These are phyloP conservation scores for Hemicentrotus pulcherrimus DNA, from an alignment of 35 echinoderm and acorn worm genomes.

Conservation along the genomic window DNA sequence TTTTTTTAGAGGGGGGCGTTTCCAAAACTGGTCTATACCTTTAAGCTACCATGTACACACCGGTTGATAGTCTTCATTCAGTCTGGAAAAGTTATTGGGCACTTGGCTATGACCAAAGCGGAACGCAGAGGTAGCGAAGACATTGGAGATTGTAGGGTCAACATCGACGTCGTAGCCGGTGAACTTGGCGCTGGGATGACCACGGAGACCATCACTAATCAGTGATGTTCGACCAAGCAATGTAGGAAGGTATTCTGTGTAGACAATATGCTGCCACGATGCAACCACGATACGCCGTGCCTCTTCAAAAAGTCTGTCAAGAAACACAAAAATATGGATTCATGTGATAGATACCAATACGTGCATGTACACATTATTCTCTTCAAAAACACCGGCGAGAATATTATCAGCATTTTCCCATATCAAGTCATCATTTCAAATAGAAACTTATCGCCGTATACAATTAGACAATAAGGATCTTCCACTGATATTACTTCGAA, in stretches of 20 bases:
- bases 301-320: conserved; percentile 69
- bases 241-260: conserved; percentile 79
- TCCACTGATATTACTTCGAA: too few species aligned
- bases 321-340: not conserved
- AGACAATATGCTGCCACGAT: conserved; percentile 79
- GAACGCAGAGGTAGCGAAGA: conserved; percentile 72
- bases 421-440: too few species aligned
- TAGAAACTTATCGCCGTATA: too few species aligned
- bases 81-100: conserved; percentile 37
- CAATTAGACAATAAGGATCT: too few species aligned
- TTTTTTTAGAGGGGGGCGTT: too few species aligned
- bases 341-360: too few species aligned
- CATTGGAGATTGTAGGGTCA: conserved; percentile 66
- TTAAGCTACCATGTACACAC: not conserved
- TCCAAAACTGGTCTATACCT: too few species aligned
- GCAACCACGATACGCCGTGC: conserved; percentile 69
- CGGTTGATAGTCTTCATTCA: conserved; percentile 47
- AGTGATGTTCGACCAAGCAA: conserved; percentile 58
- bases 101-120: conserved; percentile 90
- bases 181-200: conserved; percentile 43
- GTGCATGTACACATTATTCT: too few species aligned
- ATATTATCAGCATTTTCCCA: too few species aligned
- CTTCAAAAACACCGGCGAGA: too few species aligned
- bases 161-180: conserved; percentile 58
- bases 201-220: conserved; percentile 14